Evolutionary conservation across 2,888 invertebrate species (phyloP).

Genomic region (Aspidapion aeneum): DNA sequence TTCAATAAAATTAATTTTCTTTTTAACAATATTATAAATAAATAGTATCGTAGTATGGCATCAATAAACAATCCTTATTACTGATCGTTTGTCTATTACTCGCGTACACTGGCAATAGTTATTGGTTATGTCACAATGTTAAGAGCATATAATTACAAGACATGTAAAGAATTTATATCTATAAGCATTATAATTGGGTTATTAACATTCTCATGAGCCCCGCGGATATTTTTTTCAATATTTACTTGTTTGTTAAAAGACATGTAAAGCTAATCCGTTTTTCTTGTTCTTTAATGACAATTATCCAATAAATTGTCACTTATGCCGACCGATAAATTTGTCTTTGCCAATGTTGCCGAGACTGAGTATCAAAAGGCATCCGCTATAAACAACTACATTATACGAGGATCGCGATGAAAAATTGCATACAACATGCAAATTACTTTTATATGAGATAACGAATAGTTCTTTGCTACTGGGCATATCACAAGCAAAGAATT

Average conservation of each 20-base stretch:
- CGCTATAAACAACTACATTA: conserved; percentile 16
- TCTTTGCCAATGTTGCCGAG: background rate
- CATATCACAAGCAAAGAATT: conserved; percentile 21
- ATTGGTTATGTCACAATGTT: background rate
- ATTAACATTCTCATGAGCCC: background rate
- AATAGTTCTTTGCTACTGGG: conserved; percentile 25
- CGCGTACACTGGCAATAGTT: background rate
- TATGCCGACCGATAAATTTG: background rate
- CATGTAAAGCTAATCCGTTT: background rate
- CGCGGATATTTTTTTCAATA: background rate
- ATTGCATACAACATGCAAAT: conserved; percentile 22
- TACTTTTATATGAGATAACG: conserved; percentile 27
- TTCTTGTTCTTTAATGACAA: background rate
- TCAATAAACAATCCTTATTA: background rate
- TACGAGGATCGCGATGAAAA: conserved; percentile 26
- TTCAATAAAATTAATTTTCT: too few relatives aligned
- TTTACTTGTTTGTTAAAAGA: background rate
- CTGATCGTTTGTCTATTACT: background rate
- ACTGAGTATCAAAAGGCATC: conserved; percentile 8
- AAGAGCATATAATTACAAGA: background rate
- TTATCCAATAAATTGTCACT: background rate
- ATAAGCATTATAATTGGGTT: background rate
- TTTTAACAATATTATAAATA: too few relatives aligned
- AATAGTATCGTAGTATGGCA: background rate
- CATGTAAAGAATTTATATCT: background rate